These are phyloP conservation scores for Oreonectes daqikongensis DNA, from an alignment of 2,797 vertebrate genomes.

Conservation along the genomic window DNA sequence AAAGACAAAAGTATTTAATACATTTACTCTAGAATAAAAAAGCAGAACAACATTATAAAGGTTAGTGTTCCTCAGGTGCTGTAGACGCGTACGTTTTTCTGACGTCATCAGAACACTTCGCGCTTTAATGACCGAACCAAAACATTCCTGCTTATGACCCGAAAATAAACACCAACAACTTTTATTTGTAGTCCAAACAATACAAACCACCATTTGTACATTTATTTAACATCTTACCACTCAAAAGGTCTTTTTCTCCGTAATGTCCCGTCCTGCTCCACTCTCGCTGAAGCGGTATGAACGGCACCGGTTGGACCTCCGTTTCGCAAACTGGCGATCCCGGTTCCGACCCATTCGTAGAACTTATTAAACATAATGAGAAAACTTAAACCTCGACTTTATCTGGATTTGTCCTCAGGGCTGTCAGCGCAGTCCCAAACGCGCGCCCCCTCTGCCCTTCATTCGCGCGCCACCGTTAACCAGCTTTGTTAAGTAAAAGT, in stretches of 20 bases:
- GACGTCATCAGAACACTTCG: constrained; percentile 15
- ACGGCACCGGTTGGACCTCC: constrained; percentile 67
- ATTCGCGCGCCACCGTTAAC: constrained; percentile 62
- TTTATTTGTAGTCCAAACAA: not conserved
- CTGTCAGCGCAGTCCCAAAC: constrained; percentile 59
- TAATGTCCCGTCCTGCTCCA: constrained; percentile 35
- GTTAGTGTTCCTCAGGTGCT: not conserved
- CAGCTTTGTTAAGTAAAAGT: constrained; percentile 52
- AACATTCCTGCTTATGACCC: not conserved
- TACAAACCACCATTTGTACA: not conserved
- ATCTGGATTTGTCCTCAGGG: constrained; percentile 43
- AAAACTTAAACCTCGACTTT: constrained; percentile 11
- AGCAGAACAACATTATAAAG: not conserved
- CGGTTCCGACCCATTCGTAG: constrained; percentile 78
- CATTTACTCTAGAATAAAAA: not conserved
- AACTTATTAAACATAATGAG: constrained; percentile 79
- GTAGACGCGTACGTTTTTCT: constrained; percentile 6
- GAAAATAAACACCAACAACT: not conserved
- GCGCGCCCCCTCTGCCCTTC: constrained; percentile 58
- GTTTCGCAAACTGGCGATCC: constrained; percentile 74
- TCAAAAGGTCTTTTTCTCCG: constrained; percentile 57
- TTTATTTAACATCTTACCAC: constrained; percentile 47
- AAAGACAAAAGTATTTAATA: not conserved
- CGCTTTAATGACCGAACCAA: constrained; percentile 26
- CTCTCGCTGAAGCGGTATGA: constrained; percentile 29